Base-by-base conservation (phyloP, 2,888 invertebrate species). In the Hofmannophila pseudospretella region DNA sequence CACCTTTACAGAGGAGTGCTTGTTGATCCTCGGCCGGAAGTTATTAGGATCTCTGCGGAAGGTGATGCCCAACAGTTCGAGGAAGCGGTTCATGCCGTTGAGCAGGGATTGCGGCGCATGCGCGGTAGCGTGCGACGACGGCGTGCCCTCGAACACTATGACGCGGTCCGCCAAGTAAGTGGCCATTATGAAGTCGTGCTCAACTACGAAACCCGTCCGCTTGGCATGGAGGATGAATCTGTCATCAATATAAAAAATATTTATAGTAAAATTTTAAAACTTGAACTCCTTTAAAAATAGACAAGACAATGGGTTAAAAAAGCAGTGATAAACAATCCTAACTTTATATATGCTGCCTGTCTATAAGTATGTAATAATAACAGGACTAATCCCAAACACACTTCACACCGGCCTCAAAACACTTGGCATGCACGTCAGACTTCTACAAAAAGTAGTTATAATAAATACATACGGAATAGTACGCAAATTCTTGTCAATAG, bases 101-200 rank as follows among this genome's bases (percentile, higher is more conserved):
- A 99, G 90, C 39, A 99, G 87, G 1, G 95, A 95, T 75, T 96
- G 96, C 0, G 99, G 99, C 54, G 94, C 90, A 67, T 96, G 96
- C 1, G 99, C 99, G 0, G 90, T 90, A 1, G 99, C 96, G 41
- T 92, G 78, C 1, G 97, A 90, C 0, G 98, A 98, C 0, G 99
- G 99, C 28, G 87, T 86, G 32, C 99, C 99, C 67, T 99, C 99
- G 74, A 99, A 98, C 32, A 99, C 99, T 51, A 99, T 98, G 2
- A 99, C 99, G 28, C 99, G 91, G 77, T 99, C 99, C 0, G 99
- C 97, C 45, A 98, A 89, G 78, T 99, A 99, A 0, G 99, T 99
- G 9, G 99, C 99, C 99, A 99, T 99, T 51, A 99, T 99, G 78
- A 99, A 99, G 88, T 99, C 99, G 92, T 99, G 99, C 91, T 99